Conservation (phyloP, 2,797 vertebrate species). For the Myotis vivesi region DNA sequence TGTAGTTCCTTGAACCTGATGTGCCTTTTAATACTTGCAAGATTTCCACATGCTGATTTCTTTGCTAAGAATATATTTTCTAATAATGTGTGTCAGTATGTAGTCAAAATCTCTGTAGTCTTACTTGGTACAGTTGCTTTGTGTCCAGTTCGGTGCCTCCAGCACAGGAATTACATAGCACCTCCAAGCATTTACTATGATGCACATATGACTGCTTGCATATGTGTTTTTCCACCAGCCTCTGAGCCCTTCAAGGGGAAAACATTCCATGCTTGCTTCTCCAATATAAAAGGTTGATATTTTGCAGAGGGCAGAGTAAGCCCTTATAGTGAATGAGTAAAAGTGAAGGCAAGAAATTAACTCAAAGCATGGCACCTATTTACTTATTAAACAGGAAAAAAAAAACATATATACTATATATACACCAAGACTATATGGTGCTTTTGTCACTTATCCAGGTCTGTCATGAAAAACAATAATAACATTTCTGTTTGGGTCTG, state of each 20-base stretch:
- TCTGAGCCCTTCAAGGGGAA: background rate
- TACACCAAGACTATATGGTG: background rate
- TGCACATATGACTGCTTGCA: background rate
- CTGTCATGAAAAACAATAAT: background rate
- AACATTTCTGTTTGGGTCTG: too few relatives aligned
- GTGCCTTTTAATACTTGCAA: background rate
- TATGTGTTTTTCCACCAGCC: background rate
- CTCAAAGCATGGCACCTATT: background rate
- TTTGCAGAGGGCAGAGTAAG: background rate
- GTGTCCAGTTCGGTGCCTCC: background rate
- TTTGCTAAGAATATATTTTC: background rate
- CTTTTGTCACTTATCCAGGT: background rate
- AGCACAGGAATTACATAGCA: background rate
- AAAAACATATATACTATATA: background rate
- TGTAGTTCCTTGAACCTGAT: background rate
- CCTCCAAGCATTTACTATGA: background rate
- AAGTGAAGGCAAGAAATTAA: conserved; percentile 9
- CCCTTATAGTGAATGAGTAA: background rate
- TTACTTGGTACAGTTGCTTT: background rate
- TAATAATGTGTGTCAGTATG: background rate
- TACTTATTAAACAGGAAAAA: background rate
- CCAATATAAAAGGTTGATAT: background rate
- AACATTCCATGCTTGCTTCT: background rate
- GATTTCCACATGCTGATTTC: background rate
- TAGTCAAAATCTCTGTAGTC: background rate